Percentiles rank a stretch among this genome's conserved stretches.
Conservation (phyloP, 2,797 vertebrate genomes). For the Cyprinella venusta region DNA sequence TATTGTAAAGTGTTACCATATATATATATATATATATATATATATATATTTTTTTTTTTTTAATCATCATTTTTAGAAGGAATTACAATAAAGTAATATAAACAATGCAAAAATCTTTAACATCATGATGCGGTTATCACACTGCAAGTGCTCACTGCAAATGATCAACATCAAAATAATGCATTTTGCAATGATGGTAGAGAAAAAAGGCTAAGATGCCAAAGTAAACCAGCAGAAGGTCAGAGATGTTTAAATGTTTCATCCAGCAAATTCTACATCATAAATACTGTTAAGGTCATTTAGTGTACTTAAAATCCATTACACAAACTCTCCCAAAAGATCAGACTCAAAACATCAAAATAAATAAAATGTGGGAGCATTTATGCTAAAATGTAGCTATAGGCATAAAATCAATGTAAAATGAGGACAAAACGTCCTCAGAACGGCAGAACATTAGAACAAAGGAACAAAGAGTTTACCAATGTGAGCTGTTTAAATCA, state of each 20-base stretch:
- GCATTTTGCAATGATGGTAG: constrained; percentile 57
- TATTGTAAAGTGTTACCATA: too few relatives aligned
- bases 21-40: too few relatives aligned
- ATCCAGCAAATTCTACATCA: not conserved
- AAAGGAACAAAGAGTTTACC: not conserved
- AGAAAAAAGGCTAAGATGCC: constrained; percentile 23
- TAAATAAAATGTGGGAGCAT: not conserved
- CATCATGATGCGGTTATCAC: not conserved
- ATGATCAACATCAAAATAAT: constrained; percentile 16
- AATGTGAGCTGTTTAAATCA: not conserved
- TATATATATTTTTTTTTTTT: too few relatives aligned
- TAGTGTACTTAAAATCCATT: not conserved
- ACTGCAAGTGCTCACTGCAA: not conserved
- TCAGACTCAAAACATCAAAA: not conserved
- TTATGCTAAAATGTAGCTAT: not conserved
- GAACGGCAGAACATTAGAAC: not conserved
- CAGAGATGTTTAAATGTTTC: not conserved
- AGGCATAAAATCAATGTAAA: not conserved
- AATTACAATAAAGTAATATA: not conserved
- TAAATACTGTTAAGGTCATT: not conserved
- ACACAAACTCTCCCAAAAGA: not conserved
- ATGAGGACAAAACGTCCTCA: too few relatives aligned
- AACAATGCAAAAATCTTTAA: constrained; percentile 6
- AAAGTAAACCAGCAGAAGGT: not conserved
- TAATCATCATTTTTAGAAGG: not conserved